Conservation (phyloP, 2,113 vertebrate species). For the Cichladusa arquata region DNA sequence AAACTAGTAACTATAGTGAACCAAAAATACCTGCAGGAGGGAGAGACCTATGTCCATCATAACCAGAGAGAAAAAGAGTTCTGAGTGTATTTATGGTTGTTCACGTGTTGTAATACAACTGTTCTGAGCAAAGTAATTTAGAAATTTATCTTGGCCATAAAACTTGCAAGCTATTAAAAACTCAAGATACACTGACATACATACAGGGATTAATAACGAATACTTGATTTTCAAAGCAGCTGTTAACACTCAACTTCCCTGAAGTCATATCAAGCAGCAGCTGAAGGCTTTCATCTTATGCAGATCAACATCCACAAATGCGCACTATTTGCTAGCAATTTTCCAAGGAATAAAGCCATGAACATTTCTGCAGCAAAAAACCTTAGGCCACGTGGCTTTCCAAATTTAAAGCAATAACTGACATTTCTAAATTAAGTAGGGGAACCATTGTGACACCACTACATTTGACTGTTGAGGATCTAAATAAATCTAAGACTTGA, state of each 20-base stretch:
- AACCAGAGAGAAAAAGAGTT: not conserved
- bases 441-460: not conserved
- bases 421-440: not conserved
- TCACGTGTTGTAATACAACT: not conserved
- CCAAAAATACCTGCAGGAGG: not conserved
- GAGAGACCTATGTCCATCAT: not conserved
- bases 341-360: not conserved
- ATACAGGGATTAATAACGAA: not conserved
- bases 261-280: not conserved
- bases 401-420: rapidly evolving
- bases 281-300: not conserved
- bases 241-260: not conserved
- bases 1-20: not conserved
- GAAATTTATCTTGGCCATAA: not conserved
- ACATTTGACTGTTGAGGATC: not conserved
- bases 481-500: not conserved
- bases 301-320: not conserved
- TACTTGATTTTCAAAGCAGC: not conserved
- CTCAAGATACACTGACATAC: not conserved
- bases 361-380: not conserved
- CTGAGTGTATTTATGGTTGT: not conserved
- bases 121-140: not conserved
- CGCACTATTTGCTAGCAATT: not conserved
- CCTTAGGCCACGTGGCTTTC: not conserved
- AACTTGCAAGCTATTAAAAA: not conserved